A percentile compares a stretch with the other conserved stretches of the same genome.
Evolutionary conservation across 2,888 invertebrate genomes (phyloP).

Genomic region (Nebria salina): DNA sequence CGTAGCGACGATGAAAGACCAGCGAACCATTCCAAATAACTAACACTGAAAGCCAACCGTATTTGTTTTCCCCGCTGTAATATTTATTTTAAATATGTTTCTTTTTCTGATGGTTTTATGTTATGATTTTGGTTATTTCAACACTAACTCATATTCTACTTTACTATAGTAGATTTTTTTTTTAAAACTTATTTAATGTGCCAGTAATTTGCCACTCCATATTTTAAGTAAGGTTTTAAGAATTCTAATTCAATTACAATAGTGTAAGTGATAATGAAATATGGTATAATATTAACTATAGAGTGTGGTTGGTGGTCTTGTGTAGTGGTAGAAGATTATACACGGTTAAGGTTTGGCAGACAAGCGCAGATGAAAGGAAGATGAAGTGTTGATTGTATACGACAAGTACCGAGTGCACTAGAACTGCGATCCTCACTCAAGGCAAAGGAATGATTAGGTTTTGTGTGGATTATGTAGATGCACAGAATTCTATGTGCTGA

Average conservation of each 20-base stretch:
- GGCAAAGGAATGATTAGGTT: conserved; percentile 5
- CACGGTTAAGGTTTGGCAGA: background rate
- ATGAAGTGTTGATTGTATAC: conserved; percentile 12
- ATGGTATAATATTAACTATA: background rate
- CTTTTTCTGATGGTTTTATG: background rate
- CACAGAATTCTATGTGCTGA: conserved; percentile 5
- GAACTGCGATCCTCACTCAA: background rate
- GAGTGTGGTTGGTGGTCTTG: background rate
- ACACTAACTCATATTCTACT: background rate
- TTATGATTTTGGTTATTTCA: background rate
- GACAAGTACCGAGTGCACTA: conserved; percentile 11
- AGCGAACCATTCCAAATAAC: background rate
- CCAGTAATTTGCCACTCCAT: too few relatives aligned
- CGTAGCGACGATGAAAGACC: background rate
- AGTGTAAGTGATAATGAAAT: background rate
- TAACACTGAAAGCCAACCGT: background rate
- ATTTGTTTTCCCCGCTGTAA: background rate
- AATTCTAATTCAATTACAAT: background rate
- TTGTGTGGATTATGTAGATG: conserved; percentile 16
- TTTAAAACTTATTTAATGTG: too few relatives aligned
- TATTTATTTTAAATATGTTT: background rate
- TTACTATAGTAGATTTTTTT: too few relatives aligned
- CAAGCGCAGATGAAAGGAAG: background rate
- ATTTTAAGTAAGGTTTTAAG: too few relatives aligned
- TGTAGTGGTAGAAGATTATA: background rate